Evolutionary conservation across 1,140 invertebrate species (phyloP).

Genomic region (Magallana angulata): DNA sequence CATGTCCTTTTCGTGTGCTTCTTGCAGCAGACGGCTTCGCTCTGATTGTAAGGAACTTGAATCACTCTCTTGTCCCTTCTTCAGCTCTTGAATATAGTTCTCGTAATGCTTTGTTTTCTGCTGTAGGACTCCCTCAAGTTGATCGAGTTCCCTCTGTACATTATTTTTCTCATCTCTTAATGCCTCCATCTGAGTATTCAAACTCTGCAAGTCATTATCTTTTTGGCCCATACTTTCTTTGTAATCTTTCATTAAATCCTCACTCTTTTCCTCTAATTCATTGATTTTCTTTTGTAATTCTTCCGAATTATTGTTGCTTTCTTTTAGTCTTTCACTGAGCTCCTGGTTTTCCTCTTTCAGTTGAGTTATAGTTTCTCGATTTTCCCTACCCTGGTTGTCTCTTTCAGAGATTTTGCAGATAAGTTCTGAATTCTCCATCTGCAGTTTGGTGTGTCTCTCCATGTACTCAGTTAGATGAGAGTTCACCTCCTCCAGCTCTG

Average conservation of each 20-base stretch:
- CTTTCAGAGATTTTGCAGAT: constrained; percentile 43
- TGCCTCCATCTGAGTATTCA: constrained; percentile 58
- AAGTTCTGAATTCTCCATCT: constrained; percentile 43
- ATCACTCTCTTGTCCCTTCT: constrained; percentile 59
- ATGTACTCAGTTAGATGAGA: constrained; percentile 38
- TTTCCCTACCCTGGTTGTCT: constrained; percentile 26
- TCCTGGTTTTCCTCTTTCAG: not conserved
- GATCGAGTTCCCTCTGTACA: constrained; percentile 59
- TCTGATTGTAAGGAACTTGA: constrained; percentile 54
- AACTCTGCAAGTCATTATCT: constrained; percentile 28
- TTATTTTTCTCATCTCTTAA: constrained; percentile 54
- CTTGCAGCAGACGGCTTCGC: constrained; percentile 60
- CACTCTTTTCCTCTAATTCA: constrained; percentile 53
- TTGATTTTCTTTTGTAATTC: constrained; percentile 40
- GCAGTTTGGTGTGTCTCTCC: constrained; percentile 39
- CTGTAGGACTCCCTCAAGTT: constrained; percentile 54
- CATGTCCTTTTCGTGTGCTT: constrained; percentile 65
- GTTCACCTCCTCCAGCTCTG: constrained; percentile 27
- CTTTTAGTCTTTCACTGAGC: constrained; percentile 53
- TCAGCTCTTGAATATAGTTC: constrained; percentile 65
- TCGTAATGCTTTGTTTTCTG: constrained; percentile 67
- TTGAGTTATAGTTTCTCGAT: not conserved
- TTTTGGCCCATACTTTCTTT: constrained; percentile 4
- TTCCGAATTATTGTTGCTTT: constrained; percentile 55
- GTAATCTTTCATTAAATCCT: constrained; percentile 67